phyloP scores from a whole-genome alignment of 2,888 invertebrate species.

The Chrysomela aeneicollis region DNA sequence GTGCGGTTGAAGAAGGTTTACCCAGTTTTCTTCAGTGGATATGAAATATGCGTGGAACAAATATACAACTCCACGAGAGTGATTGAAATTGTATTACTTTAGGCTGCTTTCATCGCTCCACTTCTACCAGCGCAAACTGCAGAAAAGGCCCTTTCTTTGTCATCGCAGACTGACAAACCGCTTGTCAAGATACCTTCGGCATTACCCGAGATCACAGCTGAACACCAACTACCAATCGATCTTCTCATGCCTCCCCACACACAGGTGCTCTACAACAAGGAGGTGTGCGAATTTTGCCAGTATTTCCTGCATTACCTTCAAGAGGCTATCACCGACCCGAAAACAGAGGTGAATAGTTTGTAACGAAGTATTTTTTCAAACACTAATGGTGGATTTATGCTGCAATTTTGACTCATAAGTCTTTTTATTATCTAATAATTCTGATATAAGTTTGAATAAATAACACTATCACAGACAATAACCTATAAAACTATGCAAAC shows the following conservation, averaged over 20 bases:
- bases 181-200: slow-evolving; percentile 18
- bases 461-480: no score
- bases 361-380: slow-evolving; percentile 51
- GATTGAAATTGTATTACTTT: no score
- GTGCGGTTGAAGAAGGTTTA: no score
- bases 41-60: no score
- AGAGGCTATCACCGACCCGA: slow-evolving; percentile 72
- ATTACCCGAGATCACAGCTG: slow-evolving; percentile 8
- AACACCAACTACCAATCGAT: slow-evolving; percentile 65
- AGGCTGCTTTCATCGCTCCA: slow-evolving; percentile 28
- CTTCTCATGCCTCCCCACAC: slow-evolving; percentile 59
- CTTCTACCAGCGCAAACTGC: slow-evolving; percentile 29
- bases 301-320: slow-evolving; percentile 84
- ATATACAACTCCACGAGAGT: no score
- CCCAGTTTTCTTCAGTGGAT: no score
- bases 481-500: no score
- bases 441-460: no score
- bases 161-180: slow-evolving; percentile 16
- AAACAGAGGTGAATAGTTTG: slow-evolving; percentile 72
- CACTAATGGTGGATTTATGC: no score
- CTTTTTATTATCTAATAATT: no score
- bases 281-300: slow-evolving; percentile 81
- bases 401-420: no score
- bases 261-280: slow-evolving; percentile 58
- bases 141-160: slow-evolving; percentile 16